These are phyloP conservation scores for Rafetus swinhoei DNA, from an alignment of 2,113 vertebrate species.

Conservation along the genomic window DNA sequence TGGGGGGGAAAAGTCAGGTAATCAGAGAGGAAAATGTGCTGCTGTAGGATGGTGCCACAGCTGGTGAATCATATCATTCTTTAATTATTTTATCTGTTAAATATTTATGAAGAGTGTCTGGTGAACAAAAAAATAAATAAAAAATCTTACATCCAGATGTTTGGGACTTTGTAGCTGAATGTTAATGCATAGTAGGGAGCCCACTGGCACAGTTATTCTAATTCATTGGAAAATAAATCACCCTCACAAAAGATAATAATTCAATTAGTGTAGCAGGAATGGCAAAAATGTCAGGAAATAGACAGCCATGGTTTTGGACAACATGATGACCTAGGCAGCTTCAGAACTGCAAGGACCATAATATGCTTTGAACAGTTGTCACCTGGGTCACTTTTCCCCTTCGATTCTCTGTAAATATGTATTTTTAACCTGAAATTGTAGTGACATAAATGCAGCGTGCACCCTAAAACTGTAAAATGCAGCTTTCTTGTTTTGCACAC, in stretches of 20 bases:
- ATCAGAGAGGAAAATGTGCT: background rate
- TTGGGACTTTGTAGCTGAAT: background rate
- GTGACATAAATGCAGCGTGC: background rate
- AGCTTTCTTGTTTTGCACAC: background rate
- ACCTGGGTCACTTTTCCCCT: background rate
- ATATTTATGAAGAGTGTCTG: slow-evolving; percentile 16
- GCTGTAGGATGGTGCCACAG: background rate
- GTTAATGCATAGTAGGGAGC: background rate
- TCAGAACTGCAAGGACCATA: background rate
- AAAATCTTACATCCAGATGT: background rate
- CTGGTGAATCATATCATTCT: background rate
- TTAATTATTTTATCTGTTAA: slow-evolving; percentile 41
- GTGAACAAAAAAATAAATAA: background rate
- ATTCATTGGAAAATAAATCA: background rate
- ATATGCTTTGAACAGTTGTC: background rate
- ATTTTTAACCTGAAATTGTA: background rate
- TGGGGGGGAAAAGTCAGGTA: background rate
- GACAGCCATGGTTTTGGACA: background rate
- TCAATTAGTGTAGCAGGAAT: background rate
- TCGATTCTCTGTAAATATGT: background rate
- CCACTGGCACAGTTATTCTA: background rate
- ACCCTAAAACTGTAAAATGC: background rate
- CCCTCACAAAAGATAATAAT: background rate
- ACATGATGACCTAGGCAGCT: background rate
- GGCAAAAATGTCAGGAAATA: background rate